Conservation (phyloP, 2,888 invertebrate genomes). For the Parapristionchus giblindavisi region DNA sequence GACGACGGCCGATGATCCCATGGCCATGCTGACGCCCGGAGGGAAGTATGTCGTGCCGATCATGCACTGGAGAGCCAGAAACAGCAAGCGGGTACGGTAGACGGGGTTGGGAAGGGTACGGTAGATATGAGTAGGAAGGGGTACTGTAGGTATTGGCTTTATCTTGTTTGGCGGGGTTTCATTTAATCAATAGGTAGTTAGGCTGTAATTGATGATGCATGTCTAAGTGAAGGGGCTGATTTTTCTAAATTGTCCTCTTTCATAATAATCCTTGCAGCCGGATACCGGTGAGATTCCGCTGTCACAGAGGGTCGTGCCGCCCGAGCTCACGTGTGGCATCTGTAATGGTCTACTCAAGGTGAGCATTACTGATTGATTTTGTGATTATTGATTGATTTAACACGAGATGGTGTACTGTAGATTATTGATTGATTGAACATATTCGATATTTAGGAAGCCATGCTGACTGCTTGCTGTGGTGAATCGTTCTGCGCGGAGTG, state of each 20-base stretch:
- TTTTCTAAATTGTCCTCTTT: too few relatives aligned
- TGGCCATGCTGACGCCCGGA: slow-evolving; percentile 71
- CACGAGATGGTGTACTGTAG: not conserved
- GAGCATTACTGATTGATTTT: not conserved
- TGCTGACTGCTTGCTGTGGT: slow-evolving; percentile 97
- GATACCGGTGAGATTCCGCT: slow-evolving; percentile 35
- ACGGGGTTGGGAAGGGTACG: not conserved
- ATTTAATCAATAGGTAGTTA: not conserved
- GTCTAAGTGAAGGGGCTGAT: not conserved
- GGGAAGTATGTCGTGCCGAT: slow-evolving; percentile 73
- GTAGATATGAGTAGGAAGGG: too few relatives aligned
- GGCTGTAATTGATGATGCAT: not conserved
- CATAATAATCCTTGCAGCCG: slow-evolving; percentile 20
- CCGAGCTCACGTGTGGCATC: slow-evolving; percentile 88
- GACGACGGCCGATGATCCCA: slow-evolving; percentile 70
- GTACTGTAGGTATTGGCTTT: not conserved
- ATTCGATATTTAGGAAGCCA: slow-evolving; percentile 81
- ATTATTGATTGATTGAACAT: not conserved
- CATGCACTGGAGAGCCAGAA: slow-evolving; percentile 81
- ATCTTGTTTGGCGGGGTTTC: not conserved
- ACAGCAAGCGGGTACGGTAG: slow-evolving; percentile 78
- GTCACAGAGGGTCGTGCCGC: slow-evolving; percentile 76
- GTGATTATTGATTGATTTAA: not conserved
- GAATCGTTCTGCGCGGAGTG: slow-evolving; percentile 99
- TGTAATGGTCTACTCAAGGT: slow-evolving; percentile 81